Evolutionary conservation across 2,888 invertebrate genomes (phyloP), one percentile per base, ranked within the genome.

Genomic region (Lasius fuliginosus): DNA sequence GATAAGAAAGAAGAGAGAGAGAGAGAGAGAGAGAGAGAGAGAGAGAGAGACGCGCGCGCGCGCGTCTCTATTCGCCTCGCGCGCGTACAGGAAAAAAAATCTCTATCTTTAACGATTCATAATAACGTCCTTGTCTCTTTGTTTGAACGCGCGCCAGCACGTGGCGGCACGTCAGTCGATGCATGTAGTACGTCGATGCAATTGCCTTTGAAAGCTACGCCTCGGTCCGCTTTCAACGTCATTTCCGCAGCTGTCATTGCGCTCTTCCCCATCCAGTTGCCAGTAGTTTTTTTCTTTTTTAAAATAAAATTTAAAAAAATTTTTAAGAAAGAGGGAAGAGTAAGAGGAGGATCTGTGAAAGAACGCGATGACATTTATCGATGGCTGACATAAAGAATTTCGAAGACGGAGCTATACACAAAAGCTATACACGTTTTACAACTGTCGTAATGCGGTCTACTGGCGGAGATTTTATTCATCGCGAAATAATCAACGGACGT

Each of bases 121-220:
- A 82, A 81, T 82, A 87, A 88, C 84, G 89, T 81, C 86, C 83
- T 85, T 84, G 87, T 82, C 83, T 89, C 87, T 90, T 89, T 90
- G 89, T 91, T 90, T 87, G 87, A 89, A 87, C 88, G 87, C 86
- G 86, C 88, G 92, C 86, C 86, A 90, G 82, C 90, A 89, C 91
- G 90, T 90, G 92, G 85, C 81, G 82, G 69, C 27, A 71, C n/a
- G 33, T 74, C 68, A 81, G 77, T 83, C 84, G 85, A 87, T 89
- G 46, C 12, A 85, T 56, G 71, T 74, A 71, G 64, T 64, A 75
- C 85, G 64, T 83, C 85, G 30, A 83, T 88, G 86, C 71, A 83
- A 86, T 89, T 88, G 84, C 85, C 85, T 82, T 83, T 85, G 65
- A 82, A 88, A 88, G 75, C 75, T 46, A 46, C 27, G 65, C 53